These are phyloP conservation scores for Drosophila anceps DNA, from an alignment of 2,888 invertebrate genomes.

Conservation along the genomic window DNA sequence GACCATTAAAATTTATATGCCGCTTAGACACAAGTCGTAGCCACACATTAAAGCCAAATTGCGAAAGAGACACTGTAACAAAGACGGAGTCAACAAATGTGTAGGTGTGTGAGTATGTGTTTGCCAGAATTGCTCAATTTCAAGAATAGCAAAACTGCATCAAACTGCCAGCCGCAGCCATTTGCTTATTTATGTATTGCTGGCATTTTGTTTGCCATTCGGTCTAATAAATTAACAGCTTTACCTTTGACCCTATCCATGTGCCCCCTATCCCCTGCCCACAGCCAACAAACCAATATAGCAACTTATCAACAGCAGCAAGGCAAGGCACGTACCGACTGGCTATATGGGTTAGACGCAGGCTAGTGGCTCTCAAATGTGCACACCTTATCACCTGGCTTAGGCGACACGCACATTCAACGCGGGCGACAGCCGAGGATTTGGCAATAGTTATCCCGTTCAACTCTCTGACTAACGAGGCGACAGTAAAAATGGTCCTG, in stretches of 20 bases:
- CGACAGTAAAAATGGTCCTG: slow-evolving; percentile 73
- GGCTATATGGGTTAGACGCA: slow-evolving; percentile 1
- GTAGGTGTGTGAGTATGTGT: neutral
- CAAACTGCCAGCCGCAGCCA: slow-evolving; percentile 25
- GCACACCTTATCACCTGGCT: slow-evolving; percentile 79
- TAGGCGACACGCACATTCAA: slow-evolving; percentile 69
- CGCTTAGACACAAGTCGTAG: slow-evolving; percentile 41
- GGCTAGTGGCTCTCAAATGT: slow-evolving; percentile 52
- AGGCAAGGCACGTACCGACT: slow-evolving; percentile 69
- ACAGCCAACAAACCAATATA: slow-evolving; percentile 68
- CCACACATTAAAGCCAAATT: slow-evolving; percentile 59
- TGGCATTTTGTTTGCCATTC: slow-evolving; percentile 68
- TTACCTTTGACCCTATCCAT: slow-evolving; percentile 68
- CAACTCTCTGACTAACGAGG: slow-evolving; percentile 68
- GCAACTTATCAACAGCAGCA: slow-evolving; percentile 74
- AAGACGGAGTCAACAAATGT: neutral
- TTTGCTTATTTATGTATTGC: slow-evolving; percentile 72
- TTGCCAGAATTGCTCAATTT: slow-evolving; percentile 48
- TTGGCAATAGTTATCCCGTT: slow-evolving; percentile 65
- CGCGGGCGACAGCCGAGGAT: slow-evolving; percentile 42
- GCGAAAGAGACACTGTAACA: slow-evolving; percentile 21
- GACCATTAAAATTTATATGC: slow-evolving; percentile 76
- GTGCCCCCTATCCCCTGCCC: neutral
- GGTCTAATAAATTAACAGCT: slow-evolving; percentile 81
- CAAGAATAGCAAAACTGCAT: slow-evolving; percentile 34